Percentiles rank a stretch among this genome's conserved stretches.
These are phyloP conservation scores for Euproctis similis DNA, from an alignment of 2,888 invertebrate species.

Conservation along the genomic window DNA sequence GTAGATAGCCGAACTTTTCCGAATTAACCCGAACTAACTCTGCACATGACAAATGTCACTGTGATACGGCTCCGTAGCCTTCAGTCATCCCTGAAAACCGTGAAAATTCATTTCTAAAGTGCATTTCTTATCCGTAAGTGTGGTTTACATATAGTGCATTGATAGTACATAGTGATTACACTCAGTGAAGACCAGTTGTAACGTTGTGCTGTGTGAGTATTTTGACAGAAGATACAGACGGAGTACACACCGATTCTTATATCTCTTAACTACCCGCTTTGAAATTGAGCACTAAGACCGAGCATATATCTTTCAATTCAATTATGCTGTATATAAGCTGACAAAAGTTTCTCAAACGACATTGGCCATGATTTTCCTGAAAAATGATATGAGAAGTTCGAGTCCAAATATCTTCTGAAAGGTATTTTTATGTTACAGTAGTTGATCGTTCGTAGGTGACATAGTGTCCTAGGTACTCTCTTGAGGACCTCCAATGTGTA, in stretches of 20 bases:
- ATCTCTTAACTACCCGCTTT: conserved; percentile 17
- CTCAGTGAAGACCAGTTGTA: conserved; percentile 25
- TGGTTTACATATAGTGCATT: conserved; percentile 37
- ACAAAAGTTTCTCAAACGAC: neutral
- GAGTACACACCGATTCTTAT: conserved; percentile 23
- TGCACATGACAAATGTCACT: conserved; percentile 69
- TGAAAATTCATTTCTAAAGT: conserved; percentile 40
- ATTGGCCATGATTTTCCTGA: conserved; percentile 2
- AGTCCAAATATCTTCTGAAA: conserved; percentile 3
- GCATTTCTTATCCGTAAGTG: conserved; percentile 30
- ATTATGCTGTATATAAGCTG: neutral
- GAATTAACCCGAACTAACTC: conserved; percentile 36
- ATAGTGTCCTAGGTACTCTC: neutral
- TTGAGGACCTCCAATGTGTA: conserved; percentile 1
- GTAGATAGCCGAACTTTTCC: conserved; percentile 30
- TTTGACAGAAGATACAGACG: conserved; percentile 26
- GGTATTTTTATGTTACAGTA: conserved; percentile 4
- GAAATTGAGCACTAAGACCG: conserved; percentile 4
- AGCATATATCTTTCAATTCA: neutral
- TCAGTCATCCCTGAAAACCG: conserved; percentile 62
- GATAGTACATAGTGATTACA: conserved; percentile 29
- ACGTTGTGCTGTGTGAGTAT: conserved; percentile 52
- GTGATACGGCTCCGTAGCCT: conserved; percentile 59
- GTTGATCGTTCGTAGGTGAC: conserved; percentile 6
- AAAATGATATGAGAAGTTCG: conserved; percentile 2